Percentiles rank a stretch among this genome's conserved stretches.
These are phyloP conservation scores for Cydia fagiglandana DNA, from an alignment of 1,140 invertebrate genomes.

Conservation along the genomic window DNA sequence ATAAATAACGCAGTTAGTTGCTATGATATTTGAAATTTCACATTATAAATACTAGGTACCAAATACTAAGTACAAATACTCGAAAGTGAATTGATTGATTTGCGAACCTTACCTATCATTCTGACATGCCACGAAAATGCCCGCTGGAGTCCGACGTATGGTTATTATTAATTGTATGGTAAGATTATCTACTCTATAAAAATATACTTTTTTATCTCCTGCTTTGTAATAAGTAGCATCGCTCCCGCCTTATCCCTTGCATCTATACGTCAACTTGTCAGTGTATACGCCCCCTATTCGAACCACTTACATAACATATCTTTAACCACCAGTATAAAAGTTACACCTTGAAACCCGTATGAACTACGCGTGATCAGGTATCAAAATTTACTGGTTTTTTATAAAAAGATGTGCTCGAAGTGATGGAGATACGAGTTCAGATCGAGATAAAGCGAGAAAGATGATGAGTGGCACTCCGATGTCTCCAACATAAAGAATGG, in stretches of 20 bases:
- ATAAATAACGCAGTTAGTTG: too few relatives aligned
- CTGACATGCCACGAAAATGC: too few relatives aligned
- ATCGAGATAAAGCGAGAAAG: slow-evolving; percentile 24
- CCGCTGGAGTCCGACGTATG: too few relatives aligned
- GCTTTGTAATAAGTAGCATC: slow-evolving; percentile 11
- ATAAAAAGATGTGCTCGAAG: neutral
- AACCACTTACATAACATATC: neutral
- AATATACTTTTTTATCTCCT: slow-evolving; percentile 3
- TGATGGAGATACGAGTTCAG: neutral
- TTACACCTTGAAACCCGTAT: neutral
- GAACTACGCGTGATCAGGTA: neutral
- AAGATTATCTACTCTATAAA: slow-evolving; percentile 1
- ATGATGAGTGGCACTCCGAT: slow-evolving; percentile 17
- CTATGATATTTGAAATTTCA: too few relatives aligned
- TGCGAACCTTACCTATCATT: too few relatives aligned
- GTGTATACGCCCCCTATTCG: neutral
- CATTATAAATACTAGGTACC: too few relatives aligned
- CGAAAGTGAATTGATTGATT: too few relatives aligned
- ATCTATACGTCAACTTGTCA: slow-evolving; percentile 11
- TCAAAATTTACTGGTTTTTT: neutral
- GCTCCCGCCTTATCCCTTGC: neutral
- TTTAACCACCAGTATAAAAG: neutral
- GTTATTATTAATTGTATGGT: slow-evolving; percentile 3
- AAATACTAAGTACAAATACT: too few relatives aligned
- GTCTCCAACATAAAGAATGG: slow-evolving; percentile 22